phyloP scores from a whole-genome alignment of 2,113 vertebrate genomes.

The Pitta sordida region DNA sequence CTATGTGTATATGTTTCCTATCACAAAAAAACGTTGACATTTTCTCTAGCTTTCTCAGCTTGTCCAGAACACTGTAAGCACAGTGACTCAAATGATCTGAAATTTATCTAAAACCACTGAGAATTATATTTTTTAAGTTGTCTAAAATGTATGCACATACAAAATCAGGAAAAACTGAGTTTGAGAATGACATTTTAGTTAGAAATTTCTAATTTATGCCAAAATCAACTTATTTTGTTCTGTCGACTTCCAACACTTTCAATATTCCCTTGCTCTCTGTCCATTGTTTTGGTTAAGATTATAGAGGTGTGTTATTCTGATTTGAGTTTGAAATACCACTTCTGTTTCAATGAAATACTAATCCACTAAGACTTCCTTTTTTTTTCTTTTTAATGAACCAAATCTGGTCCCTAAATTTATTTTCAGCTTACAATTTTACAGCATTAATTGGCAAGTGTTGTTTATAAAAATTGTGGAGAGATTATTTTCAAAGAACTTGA shows the following conservation, averaged over 20 bases:
- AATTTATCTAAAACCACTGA: neutral
- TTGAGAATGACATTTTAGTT: neutral
- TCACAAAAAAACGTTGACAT: fast-evolving
- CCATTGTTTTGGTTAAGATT: neutral
- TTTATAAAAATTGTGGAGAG: neutral
- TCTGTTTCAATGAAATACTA: neutral
- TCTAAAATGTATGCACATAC: neutral
- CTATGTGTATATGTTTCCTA: neutral
- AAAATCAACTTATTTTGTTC: neutral
- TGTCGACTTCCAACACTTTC: neutral
- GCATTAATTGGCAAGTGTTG: neutral
- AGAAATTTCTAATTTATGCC: neutral
- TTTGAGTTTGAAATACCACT: neutral
- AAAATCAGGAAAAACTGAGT: neutral
- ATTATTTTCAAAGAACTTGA: conserved; percentile 27
- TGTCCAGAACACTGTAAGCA: neutral
- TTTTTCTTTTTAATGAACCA: neutral
- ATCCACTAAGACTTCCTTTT: neutral
- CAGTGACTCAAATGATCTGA: neutral
- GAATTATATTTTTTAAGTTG: neutral
- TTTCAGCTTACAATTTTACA: neutral
- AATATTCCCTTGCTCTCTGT: fast-evolving
- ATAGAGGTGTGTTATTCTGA: neutral
- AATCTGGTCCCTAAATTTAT: neutral
- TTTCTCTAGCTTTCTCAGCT: neutral